Evolutionary conservation across 2,797 vertebrate genomes (phyloP).

Genomic region (Pteropus rufus): DNA sequence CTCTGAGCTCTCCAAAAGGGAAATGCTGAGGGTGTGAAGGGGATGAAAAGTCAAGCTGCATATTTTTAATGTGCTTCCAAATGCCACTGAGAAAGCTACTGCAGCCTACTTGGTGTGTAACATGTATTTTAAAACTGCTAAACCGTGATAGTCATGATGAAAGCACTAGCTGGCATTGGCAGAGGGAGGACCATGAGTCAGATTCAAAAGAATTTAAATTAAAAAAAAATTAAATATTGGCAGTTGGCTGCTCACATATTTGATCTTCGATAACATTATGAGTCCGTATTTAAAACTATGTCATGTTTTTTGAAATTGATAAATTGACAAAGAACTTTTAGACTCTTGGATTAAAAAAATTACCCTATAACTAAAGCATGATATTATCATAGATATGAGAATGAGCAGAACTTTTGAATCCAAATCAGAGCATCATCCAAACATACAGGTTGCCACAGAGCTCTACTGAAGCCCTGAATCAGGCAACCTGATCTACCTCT

Average conservation of each 20-base stretch:
- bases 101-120: constrained; percentile 51
- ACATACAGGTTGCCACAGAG: background rate
- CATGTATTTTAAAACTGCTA: constrained; percentile 61
- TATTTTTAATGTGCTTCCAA: constrained; percentile 69
- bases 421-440: background rate
- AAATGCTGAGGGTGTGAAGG: constrained; percentile 68
- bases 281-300: constrained; percentile 27
- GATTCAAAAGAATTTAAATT: background rate
- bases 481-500: constrained; percentile 30
- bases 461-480: background rate
- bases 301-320: constrained; percentile 31
- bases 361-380: constrained; percentile 25
- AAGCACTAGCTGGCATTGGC: background rate
- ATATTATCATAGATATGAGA: constrained; percentile 62
- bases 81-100: constrained; percentile 53
- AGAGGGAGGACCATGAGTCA: constrained; percentile 9
- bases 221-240: constrained; percentile 32
- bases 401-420: constrained; percentile 24
- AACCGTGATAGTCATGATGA: constrained; percentile 45
- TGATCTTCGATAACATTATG: constrained; percentile 41
- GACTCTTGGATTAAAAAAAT: background rate
- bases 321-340: constrained; percentile 50
- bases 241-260: constrained; percentile 18
- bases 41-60: constrained; percentile 61
- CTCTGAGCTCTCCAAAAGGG: constrained; percentile 52